Conservation (phyloP, 2,888 invertebrate species). For the Chrysolina haemoptera region DNA sequence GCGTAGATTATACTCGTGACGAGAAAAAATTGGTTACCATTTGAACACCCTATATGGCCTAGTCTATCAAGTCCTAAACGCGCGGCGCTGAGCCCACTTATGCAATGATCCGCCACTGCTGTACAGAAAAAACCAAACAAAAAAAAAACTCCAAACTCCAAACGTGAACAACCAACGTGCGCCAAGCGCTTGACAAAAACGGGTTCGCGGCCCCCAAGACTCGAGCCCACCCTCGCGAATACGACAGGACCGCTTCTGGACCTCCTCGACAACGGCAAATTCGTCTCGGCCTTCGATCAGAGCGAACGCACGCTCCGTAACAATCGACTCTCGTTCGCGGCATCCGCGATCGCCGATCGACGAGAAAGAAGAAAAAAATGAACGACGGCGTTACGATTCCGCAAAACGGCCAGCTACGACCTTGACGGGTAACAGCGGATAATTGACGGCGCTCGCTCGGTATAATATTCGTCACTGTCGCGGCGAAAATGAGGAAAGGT, state of each 20-base stretch:
- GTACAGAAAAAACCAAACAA: background rate
- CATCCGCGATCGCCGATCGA: background rate
- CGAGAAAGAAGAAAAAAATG: background rate
- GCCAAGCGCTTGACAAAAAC: background rate
- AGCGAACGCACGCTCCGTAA: background rate
- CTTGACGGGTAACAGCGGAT: background rate
- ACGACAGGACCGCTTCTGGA: background rate
- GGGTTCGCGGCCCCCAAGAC: background rate
- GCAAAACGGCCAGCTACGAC: background rate
- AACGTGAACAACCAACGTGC: background rate
- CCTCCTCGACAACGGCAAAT: background rate
- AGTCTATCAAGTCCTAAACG: no score
- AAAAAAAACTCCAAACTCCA: background rate
- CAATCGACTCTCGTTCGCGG: background rate
- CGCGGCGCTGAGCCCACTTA: no score
- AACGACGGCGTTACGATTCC: background rate
- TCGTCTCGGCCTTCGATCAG: constrained; percentile 7
- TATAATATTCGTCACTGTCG: background rate
- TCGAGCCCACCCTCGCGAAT: constrained; percentile 1
- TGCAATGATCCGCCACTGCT: background rate
- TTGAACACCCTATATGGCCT: no score
- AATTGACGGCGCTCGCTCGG: background rate
- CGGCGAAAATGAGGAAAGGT: background rate
- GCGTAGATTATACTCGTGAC: no score
- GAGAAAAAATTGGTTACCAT: no score